phyloP scores from a whole-genome alignment of 2,113 vertebrate species.

The Etheostoma spectabile region DNA sequence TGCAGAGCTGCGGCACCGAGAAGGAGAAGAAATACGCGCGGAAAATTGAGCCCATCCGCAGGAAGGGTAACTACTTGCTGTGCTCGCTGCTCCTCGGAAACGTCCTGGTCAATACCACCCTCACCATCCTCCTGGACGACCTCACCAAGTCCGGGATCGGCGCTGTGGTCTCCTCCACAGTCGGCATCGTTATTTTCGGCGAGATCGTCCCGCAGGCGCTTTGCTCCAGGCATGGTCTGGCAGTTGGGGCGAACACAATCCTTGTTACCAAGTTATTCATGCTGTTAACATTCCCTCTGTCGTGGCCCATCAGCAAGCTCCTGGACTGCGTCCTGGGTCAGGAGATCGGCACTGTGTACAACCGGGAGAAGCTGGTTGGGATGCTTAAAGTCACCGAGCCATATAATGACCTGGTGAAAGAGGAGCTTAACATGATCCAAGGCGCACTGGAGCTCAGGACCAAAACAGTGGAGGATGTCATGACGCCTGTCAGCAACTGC shows the following conservation, averaged over 20 bases:
- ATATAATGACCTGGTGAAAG: constrained; percentile 94
- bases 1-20: constrained; percentile 94
- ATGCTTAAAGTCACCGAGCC: constrained; percentile 97
- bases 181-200: constrained; percentile 96
- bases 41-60: constrained; percentile 93
- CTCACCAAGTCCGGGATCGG: constrained; percentile 91
- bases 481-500: constrained; percentile 92
- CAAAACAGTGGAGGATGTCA: constrained; percentile 95
- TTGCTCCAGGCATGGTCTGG: constrained; percentile 95
- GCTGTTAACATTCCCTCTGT: constrained; percentile 94
- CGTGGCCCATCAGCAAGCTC: constrained; percentile 94
- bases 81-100: constrained; percentile 96
- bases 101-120: constrained; percentile 96
- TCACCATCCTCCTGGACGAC: constrained; percentile 95
- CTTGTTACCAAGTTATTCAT: constrained; percentile 94
- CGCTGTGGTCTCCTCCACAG: constrained; percentile 91
- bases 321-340: constrained; percentile 93
- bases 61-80: constrained; percentile 94
- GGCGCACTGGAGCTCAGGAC: constrained; percentile 94
- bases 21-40: constrained; percentile 92
- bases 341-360: constrained; percentile 98
- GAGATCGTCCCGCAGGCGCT: constrained; percentile 96
- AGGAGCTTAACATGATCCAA: constrained; percentile 98
- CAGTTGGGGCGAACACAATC: constrained; percentile 95
- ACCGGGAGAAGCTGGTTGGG: constrained; percentile 96